These are phyloP conservation scores for Eclectus roratus DNA, from an alignment of 2,113 vertebrate genomes.

Conservation along the genomic window DNA sequence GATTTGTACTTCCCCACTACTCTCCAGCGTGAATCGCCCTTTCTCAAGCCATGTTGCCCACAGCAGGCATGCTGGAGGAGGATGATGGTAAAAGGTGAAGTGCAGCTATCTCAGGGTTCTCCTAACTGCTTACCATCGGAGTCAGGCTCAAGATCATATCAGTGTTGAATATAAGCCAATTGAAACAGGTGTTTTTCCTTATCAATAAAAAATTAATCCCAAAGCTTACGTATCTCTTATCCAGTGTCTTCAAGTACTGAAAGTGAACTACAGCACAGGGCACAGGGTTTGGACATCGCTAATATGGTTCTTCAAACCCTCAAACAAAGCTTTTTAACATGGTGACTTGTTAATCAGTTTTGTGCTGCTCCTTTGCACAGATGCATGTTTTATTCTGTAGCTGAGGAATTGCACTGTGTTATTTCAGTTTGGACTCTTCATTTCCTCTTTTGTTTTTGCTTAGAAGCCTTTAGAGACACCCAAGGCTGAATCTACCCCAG, in stretches of 20 bases:
- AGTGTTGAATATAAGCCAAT: background rate
- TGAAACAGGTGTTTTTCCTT: background rate
- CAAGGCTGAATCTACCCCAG: background rate
- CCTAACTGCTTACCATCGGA: background rate
- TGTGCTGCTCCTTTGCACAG: background rate
- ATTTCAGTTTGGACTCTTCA: background rate
- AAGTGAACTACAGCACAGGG: background rate
- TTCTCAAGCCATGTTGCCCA: background rate
- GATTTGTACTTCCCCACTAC: background rate
- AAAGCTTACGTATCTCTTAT: background rate
- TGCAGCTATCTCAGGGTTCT: background rate
- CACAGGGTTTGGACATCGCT: background rate
- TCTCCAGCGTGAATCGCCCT: background rate
- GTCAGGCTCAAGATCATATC: background rate
- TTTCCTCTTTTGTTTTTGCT: constrained; percentile 31
- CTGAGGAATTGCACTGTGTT: background rate
- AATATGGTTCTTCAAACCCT: background rate
- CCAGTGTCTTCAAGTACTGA: background rate
- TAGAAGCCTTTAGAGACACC: constrained; percentile 53
- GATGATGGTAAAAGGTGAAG: background rate
- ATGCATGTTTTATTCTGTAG: background rate
- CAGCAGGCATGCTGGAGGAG: background rate
- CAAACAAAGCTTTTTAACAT: background rate
- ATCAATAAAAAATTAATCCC: background rate
- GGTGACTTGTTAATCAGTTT: background rate